Base-by-base conservation (phyloP, 2,888 invertebrate genomes). In the Athripsodes cinereus region DNA sequence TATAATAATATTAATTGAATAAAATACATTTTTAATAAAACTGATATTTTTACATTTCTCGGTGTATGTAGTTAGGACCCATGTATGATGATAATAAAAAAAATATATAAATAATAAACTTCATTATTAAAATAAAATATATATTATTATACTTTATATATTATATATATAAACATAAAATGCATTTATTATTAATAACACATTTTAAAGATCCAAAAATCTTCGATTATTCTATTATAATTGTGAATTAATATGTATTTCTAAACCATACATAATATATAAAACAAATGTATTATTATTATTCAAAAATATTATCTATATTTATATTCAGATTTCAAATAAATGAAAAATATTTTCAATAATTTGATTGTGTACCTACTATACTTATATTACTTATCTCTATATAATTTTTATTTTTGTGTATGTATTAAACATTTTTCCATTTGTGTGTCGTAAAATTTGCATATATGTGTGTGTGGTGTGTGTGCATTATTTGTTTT, bases 21-120 rank as follows among this genome's bases (percentile, higher is more conserved):
- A 58, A 53, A 71, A 40, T 8, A 40, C 40, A 40, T 40, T 8
- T 40, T 40, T 40, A 40, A 70, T 70, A 71, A 61, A 61, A 63
- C 63, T 59, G 63, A 63, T 63, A 63, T 61, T 63, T 63, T 63
- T 63, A 61, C 63, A 63, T 61, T 59, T 63, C 63, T 63, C 61
- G 63, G 40, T 63, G 63, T 63, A 58, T 47, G 59, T 63, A 63
- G 61, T 52, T 62, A 63, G 63, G 58, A 22, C 46, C 53, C 20
- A 50, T 47, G 8, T n/a, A 18, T 6, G 6, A 48, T 19, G 3
- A 48, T 48, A 19, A 26, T 26, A 26, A 26, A 8, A 40, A n/a
- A n/a, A 8, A 40, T 40, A n/a, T 40, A 40, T 40, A n/a, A 40
- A 8, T 40, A 16, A n/a, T n/a, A n/a, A n/a, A n/a, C n/a, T n/a